phyloP scores from a whole-genome alignment of 2,113 vertebrate species.

The Poeciliopsis turrubarensis region DNA sequence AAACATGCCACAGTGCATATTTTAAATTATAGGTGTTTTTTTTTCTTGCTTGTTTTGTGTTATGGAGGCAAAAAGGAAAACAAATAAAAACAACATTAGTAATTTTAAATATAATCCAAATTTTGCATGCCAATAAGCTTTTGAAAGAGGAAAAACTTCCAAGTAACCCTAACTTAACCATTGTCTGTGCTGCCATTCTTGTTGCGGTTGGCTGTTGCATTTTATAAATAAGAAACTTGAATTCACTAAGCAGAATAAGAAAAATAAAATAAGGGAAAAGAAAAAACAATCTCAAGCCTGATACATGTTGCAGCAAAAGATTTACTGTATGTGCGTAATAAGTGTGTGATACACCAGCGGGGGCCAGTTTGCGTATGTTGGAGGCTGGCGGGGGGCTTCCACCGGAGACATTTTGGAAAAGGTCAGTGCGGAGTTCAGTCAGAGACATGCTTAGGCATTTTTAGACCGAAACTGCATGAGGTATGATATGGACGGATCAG shows the following conservation, averaged over 20 bases:
- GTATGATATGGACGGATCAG: slow-evolving; percentile 29
- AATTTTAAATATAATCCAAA: too few species aligned
- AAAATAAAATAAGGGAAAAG: neutral
- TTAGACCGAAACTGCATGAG: slow-evolving; percentile 45
- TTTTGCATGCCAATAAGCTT: too few species aligned
- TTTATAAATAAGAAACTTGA: slow-evolving; percentile 11
- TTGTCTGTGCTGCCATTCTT: neutral
- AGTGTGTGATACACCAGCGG: slow-evolving; percentile 47
- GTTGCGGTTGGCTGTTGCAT: neutral
- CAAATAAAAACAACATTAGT: too few species aligned
- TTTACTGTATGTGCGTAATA: slow-evolving; percentile 29
- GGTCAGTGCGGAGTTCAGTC: slow-evolving; percentile 63
- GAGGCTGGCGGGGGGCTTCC: slow-evolving; percentile 58
- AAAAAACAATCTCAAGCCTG: slow-evolving; percentile 7
- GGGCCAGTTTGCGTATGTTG: slow-evolving; percentile 59
- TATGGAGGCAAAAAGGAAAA: too few species aligned
- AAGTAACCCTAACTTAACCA: neutral
- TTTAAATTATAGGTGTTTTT: too few species aligned
- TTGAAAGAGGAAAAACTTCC: too few species aligned
- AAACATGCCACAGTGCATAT: too few species aligned
- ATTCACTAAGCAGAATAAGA: slow-evolving; percentile 13
- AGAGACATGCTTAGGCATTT: slow-evolving; percentile 41
- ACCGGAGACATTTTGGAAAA: slow-evolving; percentile 66
- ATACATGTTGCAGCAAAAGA: neutral
- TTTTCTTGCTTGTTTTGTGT: too few species aligned